Evolutionary conservation across 1,140 invertebrate genomes (phyloP).

Genomic region (Halotydeus destructor): DNA sequence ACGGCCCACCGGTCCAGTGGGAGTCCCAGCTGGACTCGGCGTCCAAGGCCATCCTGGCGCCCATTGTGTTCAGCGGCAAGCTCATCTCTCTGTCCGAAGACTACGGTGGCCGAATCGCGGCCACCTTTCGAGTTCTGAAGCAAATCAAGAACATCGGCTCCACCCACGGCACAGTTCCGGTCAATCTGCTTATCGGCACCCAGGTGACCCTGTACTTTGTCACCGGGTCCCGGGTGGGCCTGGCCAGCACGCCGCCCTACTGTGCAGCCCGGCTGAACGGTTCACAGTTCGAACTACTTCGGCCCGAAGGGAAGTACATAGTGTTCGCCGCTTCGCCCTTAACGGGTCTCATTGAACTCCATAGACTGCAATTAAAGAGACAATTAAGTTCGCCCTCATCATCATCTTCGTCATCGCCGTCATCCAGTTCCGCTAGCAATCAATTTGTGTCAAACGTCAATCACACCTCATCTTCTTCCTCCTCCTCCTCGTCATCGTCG

Average conservation of each 20-base stretch:
- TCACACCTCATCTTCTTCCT: background rate
- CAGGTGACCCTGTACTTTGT: constrained; percentile 13
- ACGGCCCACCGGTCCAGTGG: constrained; percentile 4
- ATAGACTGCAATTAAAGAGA: background rate
- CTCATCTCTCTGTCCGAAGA: constrained; percentile 14
- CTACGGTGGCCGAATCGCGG: constrained; percentile 12
- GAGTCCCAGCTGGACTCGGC: constrained; percentile 11
- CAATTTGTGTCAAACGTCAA: background rate
- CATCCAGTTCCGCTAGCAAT: background rate
- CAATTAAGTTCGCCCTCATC: constrained; percentile 1
- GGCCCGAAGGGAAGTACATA: constrained; percentile 10
- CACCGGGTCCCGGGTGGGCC: background rate
- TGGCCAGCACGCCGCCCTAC: background rate
- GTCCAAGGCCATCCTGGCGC: constrained; percentile 14
- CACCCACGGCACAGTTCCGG: background rate
- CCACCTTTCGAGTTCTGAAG: constrained; percentile 14
- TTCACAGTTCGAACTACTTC: background rate
- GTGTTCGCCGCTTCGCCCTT: constrained; percentile 14
- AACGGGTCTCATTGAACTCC: background rate
- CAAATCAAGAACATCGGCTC: constrained; percentile 6
- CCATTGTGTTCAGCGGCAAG: constrained; percentile 16
- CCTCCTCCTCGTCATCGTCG: background rate
- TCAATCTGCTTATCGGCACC: background rate
- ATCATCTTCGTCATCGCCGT: background rate
- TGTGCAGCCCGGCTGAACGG: constrained; percentile 10